phyloP scores from a whole-genome alignment of 2,888 invertebrate species.

The Hesperia comma region DNA sequence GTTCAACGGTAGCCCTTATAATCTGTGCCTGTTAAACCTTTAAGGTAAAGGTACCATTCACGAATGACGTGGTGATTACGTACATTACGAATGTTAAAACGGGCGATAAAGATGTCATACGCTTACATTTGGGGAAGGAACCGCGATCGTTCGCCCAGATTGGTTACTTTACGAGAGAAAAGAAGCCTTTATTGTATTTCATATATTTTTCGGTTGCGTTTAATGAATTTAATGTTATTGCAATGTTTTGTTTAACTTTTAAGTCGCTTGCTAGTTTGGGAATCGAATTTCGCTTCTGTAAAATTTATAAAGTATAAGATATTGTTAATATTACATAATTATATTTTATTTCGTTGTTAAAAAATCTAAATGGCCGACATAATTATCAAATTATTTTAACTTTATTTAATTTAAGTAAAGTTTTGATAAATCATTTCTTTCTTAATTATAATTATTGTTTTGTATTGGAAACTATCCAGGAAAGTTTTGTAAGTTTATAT shows the following conservation, averaged over 20 bases:
- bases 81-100: conserved; percentile 39
- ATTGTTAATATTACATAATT: background rate
- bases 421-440: too few relatives aligned
- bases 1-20: background rate
- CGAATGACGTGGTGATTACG: conserved; percentile 40
- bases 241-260: background rate
- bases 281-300: too few relatives aligned
- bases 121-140: conserved; percentile 44
- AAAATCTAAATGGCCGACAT: too few relatives aligned
- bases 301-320: too few relatives aligned
- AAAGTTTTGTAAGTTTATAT: too few relatives aligned
- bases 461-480: too few relatives aligned
- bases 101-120: conserved; percentile 75
- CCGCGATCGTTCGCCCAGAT: conserved; percentile 58
- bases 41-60: conserved; percentile 18
- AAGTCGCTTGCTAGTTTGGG: too few relatives aligned
- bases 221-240: conserved; percentile 25
- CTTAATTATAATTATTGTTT: too few relatives aligned
- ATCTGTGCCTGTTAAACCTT: background rate
- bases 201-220: conserved; percentile 43
- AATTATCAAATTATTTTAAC: too few relatives aligned
- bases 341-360: too few relatives aligned
- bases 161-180: conserved; percentile 54
- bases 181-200: conserved; percentile 47
- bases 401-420: too few relatives aligned